Base-by-base conservation (phyloP, 2,797 vertebrate genomes). In the Hapalemur alaotrensis region DNA sequence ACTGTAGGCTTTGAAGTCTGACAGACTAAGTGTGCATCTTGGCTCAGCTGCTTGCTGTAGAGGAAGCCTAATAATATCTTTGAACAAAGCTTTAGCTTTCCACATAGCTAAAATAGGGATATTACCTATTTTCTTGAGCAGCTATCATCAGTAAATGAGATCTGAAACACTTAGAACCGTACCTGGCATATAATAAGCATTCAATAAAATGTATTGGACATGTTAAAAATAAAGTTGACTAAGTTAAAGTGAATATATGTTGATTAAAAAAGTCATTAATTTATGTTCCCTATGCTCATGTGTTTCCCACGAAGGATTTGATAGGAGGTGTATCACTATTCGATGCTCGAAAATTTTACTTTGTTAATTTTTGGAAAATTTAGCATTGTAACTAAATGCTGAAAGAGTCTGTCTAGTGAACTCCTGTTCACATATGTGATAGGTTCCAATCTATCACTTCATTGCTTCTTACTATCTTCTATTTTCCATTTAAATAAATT, bases 401-500 rank as follows among this genome's bases (percentile, higher is more conserved):
- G 54, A 61, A 48, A 46, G 15, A 54, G 25, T 75, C 15, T 76
- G 0, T 69, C 6, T 48, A n/a, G 61, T 69, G 8, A 79, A 81
- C 18, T 54, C 6, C n/a, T 12, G 61, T 69, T 89, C 35, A 69
- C 38, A 35, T 52, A 28, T 30, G 41, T 82, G 35, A 7, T 61
- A 92, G 20, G 5, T 41, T 85, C 22, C 93, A 57, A 80, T 41
- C 46, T 94, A 63, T 61, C 70, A 15, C 23, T 93, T 91, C 22
- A 38, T 59, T 65, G 32, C 67, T 95, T 93, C 14, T 38, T 14
- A 59, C 17, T 88, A 88, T 92, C 59, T 50, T 17, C 0, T 85
- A 18, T 82, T 86, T 97, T 79, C 61, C 50, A 50, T 96, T 52
- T 4, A 73, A 94, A 82, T 91, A 52, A 86, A 38, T 43, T 73